These are phyloP conservation scores for Drosophila erecta DNA, from an alignment of 1,140 invertebrate species.

Conservation along the genomic window DNA sequence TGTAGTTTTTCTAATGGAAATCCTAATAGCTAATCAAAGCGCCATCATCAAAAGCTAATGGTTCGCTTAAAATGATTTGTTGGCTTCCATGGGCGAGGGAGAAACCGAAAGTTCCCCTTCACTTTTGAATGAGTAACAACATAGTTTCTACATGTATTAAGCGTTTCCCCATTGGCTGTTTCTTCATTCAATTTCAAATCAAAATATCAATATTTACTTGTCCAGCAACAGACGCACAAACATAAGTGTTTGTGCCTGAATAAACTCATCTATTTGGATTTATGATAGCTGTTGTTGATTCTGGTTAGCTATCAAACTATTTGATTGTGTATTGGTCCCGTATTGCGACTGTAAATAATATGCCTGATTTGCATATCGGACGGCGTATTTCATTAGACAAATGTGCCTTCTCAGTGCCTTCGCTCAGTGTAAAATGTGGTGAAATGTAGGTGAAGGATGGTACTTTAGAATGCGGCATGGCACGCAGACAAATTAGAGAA, in stretches of 20 bases:
- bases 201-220: constrained; percentile 74
- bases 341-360: constrained; percentile 42
- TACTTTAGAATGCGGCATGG: background rate
- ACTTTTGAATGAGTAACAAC: constrained; percentile 10
- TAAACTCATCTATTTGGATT: constrained; percentile 46
- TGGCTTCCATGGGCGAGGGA: constrained; percentile 30
- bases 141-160: constrained; percentile 22
- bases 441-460: background rate
- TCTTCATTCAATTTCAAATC: constrained; percentile 57
- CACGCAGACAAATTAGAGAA: constrained; percentile 2
- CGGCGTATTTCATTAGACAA: constrained; percentile 39
- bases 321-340: constrained; percentile 58
- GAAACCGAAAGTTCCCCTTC: background rate
- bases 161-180: constrained; percentile 25
- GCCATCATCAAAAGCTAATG: constrained; percentile 60
- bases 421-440: background rate
- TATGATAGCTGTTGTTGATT: constrained; percentile 44
- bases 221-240: constrained; percentile 8
- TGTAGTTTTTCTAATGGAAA: constrained; percentile 45
- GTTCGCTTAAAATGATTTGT: constrained; percentile 61
- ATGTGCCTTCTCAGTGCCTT: constrained; percentile 6
- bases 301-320: constrained; percentile 65
- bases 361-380: constrained; percentile 29
- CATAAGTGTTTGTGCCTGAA: constrained; percentile 5
- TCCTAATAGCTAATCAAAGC: constrained; percentile 15